phyloP scores from a whole-genome alignment of 1,140 invertebrate genomes.

The Reticulitermes speratus region DNA sequence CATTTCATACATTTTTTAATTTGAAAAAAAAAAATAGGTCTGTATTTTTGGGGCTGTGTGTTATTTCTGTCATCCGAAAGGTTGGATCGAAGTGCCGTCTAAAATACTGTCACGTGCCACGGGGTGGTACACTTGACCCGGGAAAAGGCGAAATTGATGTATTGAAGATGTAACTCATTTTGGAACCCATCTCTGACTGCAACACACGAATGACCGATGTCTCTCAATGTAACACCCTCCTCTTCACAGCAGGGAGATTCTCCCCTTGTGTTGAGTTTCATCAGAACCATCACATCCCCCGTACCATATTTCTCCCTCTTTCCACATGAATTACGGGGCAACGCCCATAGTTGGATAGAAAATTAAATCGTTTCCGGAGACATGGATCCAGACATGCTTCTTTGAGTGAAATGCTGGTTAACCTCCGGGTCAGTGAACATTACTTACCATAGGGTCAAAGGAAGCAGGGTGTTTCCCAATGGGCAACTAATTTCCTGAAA shows the following conservation, averaged over 20 bases:
- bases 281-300: not conserved
- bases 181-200: not conserved
- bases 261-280: not conserved
- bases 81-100: too few species aligned
- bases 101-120: too few species aligned
- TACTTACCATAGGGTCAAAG: not conserved
- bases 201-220: not conserved
- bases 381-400: not conserved
- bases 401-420: not conserved
- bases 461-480: not conserved
- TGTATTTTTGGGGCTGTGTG: too few species aligned
- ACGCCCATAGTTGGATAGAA: not conserved
- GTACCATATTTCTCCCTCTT: not conserved
- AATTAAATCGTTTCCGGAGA: not conserved
- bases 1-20: too few species aligned
- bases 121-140: too few species aligned
- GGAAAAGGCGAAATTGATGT: not conserved
- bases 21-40: too few species aligned
- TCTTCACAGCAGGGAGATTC: not conserved
- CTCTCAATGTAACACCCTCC: not conserved
- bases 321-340: not conserved
- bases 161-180: not conserved
- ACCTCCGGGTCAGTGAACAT: not conserved
- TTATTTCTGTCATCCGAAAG: too few species aligned
- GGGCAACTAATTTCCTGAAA: not conserved